Evolutionary conservation across 2,797 vertebrate genomes (phyloP).

Genomic region (Pteropus rufus): DNA sequence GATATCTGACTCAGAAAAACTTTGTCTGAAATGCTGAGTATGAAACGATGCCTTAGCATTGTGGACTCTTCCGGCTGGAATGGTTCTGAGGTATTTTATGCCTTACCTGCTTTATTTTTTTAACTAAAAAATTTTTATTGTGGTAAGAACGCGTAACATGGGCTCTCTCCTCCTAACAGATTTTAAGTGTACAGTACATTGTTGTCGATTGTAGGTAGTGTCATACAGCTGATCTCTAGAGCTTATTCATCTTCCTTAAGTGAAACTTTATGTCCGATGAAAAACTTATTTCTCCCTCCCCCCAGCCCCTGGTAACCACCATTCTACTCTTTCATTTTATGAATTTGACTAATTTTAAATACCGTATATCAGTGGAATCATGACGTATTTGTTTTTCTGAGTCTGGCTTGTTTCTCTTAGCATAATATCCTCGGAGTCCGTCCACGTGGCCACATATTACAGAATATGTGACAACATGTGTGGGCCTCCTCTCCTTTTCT

Average conservation of each 20-base stretch:
- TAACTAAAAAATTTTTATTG: not conserved
- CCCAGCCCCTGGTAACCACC: not conserved
- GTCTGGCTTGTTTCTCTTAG: not conserved
- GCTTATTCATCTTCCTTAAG: not conserved
- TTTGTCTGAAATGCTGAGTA: not conserved
- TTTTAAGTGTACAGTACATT: not conserved
- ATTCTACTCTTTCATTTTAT: not conserved
- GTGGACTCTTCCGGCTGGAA: not conserved
- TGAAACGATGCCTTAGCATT: not conserved
- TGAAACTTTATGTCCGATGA: not conserved
- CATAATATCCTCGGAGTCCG: no score
- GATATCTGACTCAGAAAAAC: not conserved
- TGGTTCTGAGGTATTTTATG: not conserved
- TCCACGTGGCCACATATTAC: not conserved
- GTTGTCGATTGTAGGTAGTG: not conserved
- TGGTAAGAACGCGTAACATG: not conserved
- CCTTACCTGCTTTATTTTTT: not conserved
- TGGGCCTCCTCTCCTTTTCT: not conserved
- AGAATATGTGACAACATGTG: no score
- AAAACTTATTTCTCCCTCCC: no score
- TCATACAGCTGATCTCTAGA: not conserved
- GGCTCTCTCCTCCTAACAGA: not conserved
- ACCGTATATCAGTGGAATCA: not conserved
- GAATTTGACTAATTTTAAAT: not conserved
- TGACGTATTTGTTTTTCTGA: not conserved